phyloP scores from a whole-genome alignment of 1,140 invertebrate genomes.

The Atopsyche davidsoni region DNA sequence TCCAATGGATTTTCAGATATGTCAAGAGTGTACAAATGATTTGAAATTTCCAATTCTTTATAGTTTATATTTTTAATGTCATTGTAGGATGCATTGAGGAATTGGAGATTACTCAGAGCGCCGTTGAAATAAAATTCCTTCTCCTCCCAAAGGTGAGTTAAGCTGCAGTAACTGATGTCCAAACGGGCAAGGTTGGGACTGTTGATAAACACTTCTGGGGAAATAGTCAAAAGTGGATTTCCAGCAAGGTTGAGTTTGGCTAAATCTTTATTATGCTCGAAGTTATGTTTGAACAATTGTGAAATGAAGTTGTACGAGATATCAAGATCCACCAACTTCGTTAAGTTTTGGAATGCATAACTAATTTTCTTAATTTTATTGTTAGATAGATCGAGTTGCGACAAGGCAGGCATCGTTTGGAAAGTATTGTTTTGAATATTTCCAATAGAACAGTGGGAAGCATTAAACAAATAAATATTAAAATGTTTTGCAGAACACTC shows the following conservation, averaged over 20 bases:
- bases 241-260: slow-evolving; percentile 61
- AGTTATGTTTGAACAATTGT: slow-evolving; percentile 53
- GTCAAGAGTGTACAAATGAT: slow-evolving; percentile 56
- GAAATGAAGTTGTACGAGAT: slow-evolving; percentile 60
- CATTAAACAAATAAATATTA: slow-evolving; percentile 60
- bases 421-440: slow-evolving; percentile 56
- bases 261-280: slow-evolving; percentile 55
- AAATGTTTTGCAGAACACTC: slow-evolving; percentile 50
- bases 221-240: slow-evolving; percentile 60
- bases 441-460: slow-evolving; percentile 60
- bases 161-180: slow-evolving; percentile 60
- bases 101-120: slow-evolving; percentile 46
- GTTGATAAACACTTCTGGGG: slow-evolving; percentile 58
- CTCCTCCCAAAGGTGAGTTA: slow-evolving; percentile 59
- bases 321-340: slow-evolving; percentile 58
- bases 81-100: slow-evolving; percentile 54
- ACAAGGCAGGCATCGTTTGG: slow-evolving; percentile 58
- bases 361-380: slow-evolving; percentile 54
- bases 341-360: slow-evolving; percentile 46
- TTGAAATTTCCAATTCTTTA: slow-evolving; percentile 51
- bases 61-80: slow-evolving; percentile 49
- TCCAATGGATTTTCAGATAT: slow-evolving; percentile 57
- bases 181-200: slow-evolving; percentile 49
- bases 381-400: slow-evolving; percentile 55
- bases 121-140: slow-evolving; percentile 39